Percentiles rank a stretch among this genome's conserved stretches.
Conservation (phyloP, 2,888 invertebrate species). For the Epistrophe eligans region DNA sequence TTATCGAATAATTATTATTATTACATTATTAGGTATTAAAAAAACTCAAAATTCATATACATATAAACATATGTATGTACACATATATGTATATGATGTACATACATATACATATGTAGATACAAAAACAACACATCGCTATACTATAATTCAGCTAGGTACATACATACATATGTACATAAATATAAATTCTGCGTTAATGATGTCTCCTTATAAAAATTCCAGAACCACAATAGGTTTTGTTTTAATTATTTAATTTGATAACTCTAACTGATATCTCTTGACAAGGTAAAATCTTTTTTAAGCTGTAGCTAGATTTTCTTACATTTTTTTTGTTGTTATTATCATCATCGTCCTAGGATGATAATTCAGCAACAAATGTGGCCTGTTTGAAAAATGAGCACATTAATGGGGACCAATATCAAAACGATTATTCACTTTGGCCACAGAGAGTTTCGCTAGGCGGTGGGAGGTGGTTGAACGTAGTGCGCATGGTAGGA, state of each 20-base stretch:
- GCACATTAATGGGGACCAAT: conserved; percentile 52
- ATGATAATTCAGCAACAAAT: conserved; percentile 1
- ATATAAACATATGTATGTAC: too few relatives aligned
- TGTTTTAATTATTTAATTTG: not conserved
- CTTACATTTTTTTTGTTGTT: not conserved
- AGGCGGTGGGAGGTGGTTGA: conserved; percentile 45
- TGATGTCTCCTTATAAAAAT: not conserved
- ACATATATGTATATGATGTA: too few relatives aligned
- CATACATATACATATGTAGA: too few relatives aligned
- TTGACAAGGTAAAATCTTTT: not conserved
- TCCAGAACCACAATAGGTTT: not conserved
- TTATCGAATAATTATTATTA: too few relatives aligned
- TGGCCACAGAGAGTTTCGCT: not conserved
- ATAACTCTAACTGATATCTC: not conserved
- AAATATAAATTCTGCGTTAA: not conserved
- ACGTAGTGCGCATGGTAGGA: conserved; percentile 64
- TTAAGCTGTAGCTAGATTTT: not conserved
- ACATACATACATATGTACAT: too few relatives aligned
- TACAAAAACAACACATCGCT: too few relatives aligned
- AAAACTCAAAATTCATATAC: too few relatives aligned
- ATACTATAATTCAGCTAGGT: too few relatives aligned
- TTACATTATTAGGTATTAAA: too few relatives aligned
- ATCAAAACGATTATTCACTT: conserved; percentile 55
- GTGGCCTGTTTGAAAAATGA: conserved; percentile 50
- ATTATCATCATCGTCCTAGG: not conserved